phyloP scores from a whole-genome alignment of 37 sponge, comb jelly and placozoan genomes.

The Cladorhizidae sp. region DNA sequence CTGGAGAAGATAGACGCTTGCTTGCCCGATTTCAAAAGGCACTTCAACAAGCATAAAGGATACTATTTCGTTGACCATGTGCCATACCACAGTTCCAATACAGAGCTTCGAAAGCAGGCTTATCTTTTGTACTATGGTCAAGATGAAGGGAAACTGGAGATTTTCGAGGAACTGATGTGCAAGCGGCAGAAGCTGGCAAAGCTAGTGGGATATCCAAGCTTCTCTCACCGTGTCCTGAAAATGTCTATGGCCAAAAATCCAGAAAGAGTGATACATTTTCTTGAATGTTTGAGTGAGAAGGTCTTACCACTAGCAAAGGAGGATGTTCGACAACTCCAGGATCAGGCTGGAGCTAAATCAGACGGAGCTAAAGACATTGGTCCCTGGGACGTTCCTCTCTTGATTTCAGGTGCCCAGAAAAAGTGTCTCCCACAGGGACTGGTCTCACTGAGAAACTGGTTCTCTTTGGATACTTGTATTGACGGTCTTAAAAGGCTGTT shows the following conservation, averaged over 20 bases:
- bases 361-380: not conserved
- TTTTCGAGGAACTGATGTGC: conserved; percentile 47
- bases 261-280: conserved; percentile 64
- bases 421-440: not conserved
- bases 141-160: conserved; percentile 19
- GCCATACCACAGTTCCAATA: conserved; percentile 16
- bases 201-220: conserved; percentile 70
- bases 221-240: conserved; percentile 67
- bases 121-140: conserved; percentile 50
- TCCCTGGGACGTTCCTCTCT: conserved; percentile 66
- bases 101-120: conserved; percentile 41
- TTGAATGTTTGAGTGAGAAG: conserved; percentile 43
- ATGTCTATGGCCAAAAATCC: conserved; percentile 73
- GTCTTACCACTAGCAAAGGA: conserved; percentile 62
- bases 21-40: not conserved
- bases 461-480: conserved; percentile 71
- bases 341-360: not conserved
- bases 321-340: conserved; percentile 43
- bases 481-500: conserved; percentile 64
- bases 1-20: not conserved
- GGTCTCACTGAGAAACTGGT: not conserved
- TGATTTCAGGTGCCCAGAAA: conserved; percentile 23
- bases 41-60: not conserved
- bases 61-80: conserved; percentile 40
- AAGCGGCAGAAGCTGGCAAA: conserved; percentile 73